phyloP scores from a whole-genome alignment of 2,888 invertebrate genomes.

The Mesochorus sp. region DNA sequence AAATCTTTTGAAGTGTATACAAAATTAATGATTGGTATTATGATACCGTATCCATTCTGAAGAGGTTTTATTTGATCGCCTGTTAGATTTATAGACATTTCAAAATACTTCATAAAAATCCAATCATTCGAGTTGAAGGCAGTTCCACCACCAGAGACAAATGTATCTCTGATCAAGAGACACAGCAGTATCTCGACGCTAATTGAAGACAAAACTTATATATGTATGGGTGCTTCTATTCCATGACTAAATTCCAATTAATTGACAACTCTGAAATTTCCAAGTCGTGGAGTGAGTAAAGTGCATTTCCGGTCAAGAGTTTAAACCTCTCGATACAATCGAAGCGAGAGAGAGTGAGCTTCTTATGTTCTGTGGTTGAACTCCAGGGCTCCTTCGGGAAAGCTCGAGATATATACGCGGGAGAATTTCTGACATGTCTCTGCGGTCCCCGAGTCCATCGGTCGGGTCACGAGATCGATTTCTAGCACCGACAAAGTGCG shows the following conservation, averaged over 20 bases:
- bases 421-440: constrained; percentile 29
- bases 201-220: too few relatives aligned
- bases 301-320: constrained; percentile 23
- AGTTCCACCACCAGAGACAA: too few relatives aligned
- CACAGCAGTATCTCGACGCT: too few relatives aligned
- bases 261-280: constrained; percentile 22
- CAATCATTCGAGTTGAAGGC: too few relatives aligned
- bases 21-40: too few relatives aligned
- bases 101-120: too few relatives aligned
- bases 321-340: not conserved
- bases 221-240: too few relatives aligned
- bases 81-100: too few relatives aligned
- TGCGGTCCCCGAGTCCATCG: constrained; percentile 12
- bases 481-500: constrained; percentile 3
- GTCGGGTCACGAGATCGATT: constrained; percentile 35
- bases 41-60: too few relatives aligned
- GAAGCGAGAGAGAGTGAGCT: not conserved
- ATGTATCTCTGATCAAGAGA: too few relatives aligned
- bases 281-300: not conserved
- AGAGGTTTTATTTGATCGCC: too few relatives aligned
- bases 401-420: not conserved
- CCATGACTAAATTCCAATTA: constrained; percentile 31
- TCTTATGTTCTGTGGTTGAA: not conserved
- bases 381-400: not conserved
- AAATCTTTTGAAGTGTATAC: too few relatives aligned